Conservation (phyloP, 2,888 invertebrate genomes). For the Escarpia spicata region DNA sequence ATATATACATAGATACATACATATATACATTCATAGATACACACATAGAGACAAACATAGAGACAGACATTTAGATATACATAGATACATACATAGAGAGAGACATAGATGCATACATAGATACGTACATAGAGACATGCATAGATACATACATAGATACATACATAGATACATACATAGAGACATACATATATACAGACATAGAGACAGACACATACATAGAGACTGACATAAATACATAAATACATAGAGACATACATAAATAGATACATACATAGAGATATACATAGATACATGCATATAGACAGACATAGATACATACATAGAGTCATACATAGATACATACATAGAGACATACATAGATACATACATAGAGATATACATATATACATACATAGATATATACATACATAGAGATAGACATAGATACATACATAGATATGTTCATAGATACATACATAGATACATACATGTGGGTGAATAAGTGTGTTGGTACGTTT, state of each 20-base stretch:
- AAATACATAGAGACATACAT: neutral
- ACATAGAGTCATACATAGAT: neutral
- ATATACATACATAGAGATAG: neutral
- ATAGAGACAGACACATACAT: neutral
- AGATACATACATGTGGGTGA: neutral
- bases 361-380: neutral
- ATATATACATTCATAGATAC: neutral
- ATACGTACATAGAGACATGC: neutral
- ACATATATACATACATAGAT: neutral
- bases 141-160: neutral
- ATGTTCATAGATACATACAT: neutral
- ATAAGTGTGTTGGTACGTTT: neutral
- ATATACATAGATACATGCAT: neutral
- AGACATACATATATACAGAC: neutral
- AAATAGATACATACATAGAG: neutral
- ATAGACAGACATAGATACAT: neutral
- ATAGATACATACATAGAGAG: neutral
- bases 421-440: neutral
- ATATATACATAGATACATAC: too few relatives aligned
- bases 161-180: neutral
- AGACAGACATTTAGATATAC: neutral
- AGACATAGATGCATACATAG: neutral
- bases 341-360: neutral
- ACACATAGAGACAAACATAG: neutral
- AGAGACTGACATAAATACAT: neutral